Conservation (phyloP, 2,797 vertebrate species). For the Margarornis squamiger region DNA sequence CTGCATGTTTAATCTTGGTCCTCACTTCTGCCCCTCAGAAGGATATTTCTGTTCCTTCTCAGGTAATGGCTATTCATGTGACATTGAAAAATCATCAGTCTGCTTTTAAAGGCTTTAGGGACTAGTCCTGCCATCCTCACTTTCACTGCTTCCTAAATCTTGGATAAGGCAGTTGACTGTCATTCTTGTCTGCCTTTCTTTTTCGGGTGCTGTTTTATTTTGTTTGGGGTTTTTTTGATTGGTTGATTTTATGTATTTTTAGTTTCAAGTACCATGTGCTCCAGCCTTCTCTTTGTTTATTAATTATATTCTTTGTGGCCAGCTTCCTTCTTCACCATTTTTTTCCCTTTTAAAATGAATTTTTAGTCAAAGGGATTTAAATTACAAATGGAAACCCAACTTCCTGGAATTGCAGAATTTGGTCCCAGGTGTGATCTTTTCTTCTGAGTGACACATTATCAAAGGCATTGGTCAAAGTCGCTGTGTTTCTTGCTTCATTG, state of each 20-base stretch:
- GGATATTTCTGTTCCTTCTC: background rate
- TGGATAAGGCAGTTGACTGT: background rate
- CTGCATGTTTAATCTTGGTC: background rate
- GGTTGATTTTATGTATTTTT: background rate
- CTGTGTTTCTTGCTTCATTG: background rate
- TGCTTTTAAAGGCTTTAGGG: background rate
- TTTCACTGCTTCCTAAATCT: background rate
- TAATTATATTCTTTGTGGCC: background rate
- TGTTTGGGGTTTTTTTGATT: background rate
- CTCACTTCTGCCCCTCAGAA: background rate
- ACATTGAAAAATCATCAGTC: background rate
- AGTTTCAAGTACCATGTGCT: background rate
- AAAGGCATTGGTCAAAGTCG: background rate
- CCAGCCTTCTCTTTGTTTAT: background rate
- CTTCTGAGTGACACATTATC: background rate
- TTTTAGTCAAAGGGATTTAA: background rate
- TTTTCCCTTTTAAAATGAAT: background rate
- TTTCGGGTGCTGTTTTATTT: background rate
- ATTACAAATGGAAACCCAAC: background rate
- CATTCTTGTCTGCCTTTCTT: background rate
- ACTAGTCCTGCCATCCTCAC: background rate
- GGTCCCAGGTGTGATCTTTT: background rate
- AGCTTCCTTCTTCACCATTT: background rate
- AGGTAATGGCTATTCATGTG: background rate
- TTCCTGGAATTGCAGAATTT: slow-evolving; percentile 2